Evolutionary conservation across 2,797 vertebrate genomes (phyloP), one percentile per base, ranked within the genome.

Genomic region (Gymnopithys bicolor): DNA sequence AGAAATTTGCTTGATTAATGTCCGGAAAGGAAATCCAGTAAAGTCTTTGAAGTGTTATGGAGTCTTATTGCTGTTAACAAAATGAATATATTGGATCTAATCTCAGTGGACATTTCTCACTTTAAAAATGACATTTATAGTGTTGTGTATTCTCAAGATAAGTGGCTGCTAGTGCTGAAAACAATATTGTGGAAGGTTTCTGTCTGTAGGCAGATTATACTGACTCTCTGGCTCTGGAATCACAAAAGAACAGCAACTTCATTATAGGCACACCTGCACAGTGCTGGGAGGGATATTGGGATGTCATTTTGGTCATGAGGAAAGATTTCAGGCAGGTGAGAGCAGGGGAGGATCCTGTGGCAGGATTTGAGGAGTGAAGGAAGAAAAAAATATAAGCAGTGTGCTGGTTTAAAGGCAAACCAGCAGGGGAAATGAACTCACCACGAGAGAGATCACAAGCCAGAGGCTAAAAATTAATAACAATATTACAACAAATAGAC

Each of bases 61-160:
- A 37, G 10, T 60, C 22, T 63, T n/a, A 35, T 8, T 86, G 25
- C 19, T 55, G 23, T 46, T 69, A 19, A 49, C 21, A 74, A 53
- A 90, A 62, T 19, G 10, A 28, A 51, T 59, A 1, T 43, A 24
- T 59, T 74, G 41, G 19, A 32, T 75, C 27, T 43, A 60, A 88
- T 23, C 35, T 84, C 0, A 0, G 22, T 25, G 18, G n/a, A 9
- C 2, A 2, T 7, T n/a, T 74, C 39, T 91, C 48, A 21, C 4
- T 60, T 51, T 30, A 75, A 48, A 46, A 58, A 27, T 55, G 19
- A 37, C 4, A 5, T 48, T 79, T 58, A 5, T n/a, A 28, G 21
- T 11, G 5, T 19, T 62, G 35, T 41, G 2, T 84, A 7, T 76
- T 93, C 13, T 35, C 41, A 71, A 84, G 46, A 21, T 66, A 33